Evolutionary conservation across 92 coral and sea anemone species (phyloP).

Genomic region (Anthopleura xanthogrammica): DNA sequence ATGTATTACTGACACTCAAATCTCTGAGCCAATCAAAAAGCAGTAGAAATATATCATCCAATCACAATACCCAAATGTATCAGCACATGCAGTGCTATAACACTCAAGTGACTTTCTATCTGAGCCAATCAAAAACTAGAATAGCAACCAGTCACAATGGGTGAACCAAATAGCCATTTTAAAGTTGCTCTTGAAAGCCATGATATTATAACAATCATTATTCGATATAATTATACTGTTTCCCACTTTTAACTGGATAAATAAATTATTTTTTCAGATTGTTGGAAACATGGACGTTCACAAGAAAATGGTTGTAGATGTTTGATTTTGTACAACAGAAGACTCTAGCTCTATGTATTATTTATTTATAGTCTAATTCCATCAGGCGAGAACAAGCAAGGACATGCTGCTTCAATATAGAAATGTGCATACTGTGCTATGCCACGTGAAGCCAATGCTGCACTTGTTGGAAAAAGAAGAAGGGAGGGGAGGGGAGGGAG

Average conservation of each 20-base stretch:
- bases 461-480: not conserved
- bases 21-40: too few species aligned
- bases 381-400: slow-evolving; percentile 4
- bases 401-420: not conserved
- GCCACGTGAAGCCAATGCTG: not conserved
- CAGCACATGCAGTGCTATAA: too few species aligned
- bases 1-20: too few species aligned
- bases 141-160: too few species aligned
- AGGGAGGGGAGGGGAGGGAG: not conserved
- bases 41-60: too few species aligned
- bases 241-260: not conserved
- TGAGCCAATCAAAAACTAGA: too few species aligned
- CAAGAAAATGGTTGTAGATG: slow-evolving; percentile 99
- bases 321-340: slow-evolving; percentile 50
- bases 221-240: not conserved
- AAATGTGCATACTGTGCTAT: not conserved
- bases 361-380: slow-evolving; percentile 59
- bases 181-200: not conserved
- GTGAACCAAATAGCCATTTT: not conserved
- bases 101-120: too few species aligned
- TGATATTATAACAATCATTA: too few species aligned
- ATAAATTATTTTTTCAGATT: slow-evolving; percentile 54
- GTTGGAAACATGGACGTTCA: slow-evolving; percentile 99
- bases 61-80: too few species aligned
- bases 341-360: slow-evolving; percentile 52